These are phyloP conservation scores for Metacarcinus magister DNA, from an alignment of 2,888 invertebrate species.

Conservation along the genomic window DNA sequence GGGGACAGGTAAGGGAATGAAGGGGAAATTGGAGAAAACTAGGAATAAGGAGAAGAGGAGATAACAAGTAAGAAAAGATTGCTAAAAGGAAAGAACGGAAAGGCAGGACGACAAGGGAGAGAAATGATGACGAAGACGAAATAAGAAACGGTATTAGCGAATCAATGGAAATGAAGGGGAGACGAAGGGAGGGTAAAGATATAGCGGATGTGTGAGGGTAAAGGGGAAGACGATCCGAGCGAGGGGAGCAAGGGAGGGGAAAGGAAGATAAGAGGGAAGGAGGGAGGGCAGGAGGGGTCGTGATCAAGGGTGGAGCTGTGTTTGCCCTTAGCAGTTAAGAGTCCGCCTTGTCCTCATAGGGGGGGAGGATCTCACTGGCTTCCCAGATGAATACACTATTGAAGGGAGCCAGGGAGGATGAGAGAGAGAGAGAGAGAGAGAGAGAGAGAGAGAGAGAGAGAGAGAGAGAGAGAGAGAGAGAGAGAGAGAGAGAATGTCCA, in stretches of 20 bases:
- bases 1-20: neutral
- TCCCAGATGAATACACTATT: neutral
- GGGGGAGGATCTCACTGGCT: neutral
- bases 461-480: neutral
- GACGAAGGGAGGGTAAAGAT: neutral
- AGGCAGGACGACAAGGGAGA: neutral
- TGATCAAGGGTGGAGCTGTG: constrained; percentile 5
- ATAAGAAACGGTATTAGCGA: neutral
- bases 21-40: neutral
- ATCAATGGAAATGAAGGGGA: neutral
- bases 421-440: neutral
- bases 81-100: neutral
- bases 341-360: neutral
- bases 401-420: neutral
- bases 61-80: neutral
- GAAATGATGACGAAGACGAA: neutral
- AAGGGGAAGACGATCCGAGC: neutral
- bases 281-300: neutral
- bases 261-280: neutral
- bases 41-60: neutral
- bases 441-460: constrained; percentile 18
- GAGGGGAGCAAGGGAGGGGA: neutral
- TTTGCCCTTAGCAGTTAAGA: neutral
- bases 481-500: neutral
- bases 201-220: neutral